Base-by-base conservation (phyloP, 2,888 invertebrate species). In the Pinctada fucata region DNA sequence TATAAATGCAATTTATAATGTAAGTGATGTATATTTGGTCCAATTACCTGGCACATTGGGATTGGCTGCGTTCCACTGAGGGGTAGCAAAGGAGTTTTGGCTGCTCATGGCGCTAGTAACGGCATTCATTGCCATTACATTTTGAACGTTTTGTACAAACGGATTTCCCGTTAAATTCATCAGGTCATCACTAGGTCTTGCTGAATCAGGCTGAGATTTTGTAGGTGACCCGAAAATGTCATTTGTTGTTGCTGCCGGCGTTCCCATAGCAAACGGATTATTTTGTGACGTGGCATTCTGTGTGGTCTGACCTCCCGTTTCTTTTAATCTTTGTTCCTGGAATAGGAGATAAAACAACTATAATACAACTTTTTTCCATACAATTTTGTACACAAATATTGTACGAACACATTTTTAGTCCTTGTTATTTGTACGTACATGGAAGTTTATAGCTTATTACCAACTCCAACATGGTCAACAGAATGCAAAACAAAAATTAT, bases 131-230 rank as follows among this genome's bases (percentile, higher is more conserved):
- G 90, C 87, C 87, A 89, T 86, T 45, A 85, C 89, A 63, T 86
- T 88, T 81, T 90, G 89, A 13, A 93, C 86, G 78, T 89, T 91
- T 82, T 91, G 90, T 10, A 97, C 96, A 92, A 98, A 98, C 8
- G 98, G 98, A 94, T 98, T 98, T 68, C 96, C 96, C 74, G 90
- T 87, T 84, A 97, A 94, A 89, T 97, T 96, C 76, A 97, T 94
- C 85, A 98, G 94, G 93, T 97, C 97, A 90, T 97, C 97, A 13
- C 97, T 97, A 47, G 97, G 96, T 93, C 95, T 96, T 13, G 52
- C 47, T 1, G 82, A 82, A 45, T 82, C 31, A 10, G 58, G 58
- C 47, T 64, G 52, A 58, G 80, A 48, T 70, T 78, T 81, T 69
- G 77, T 77, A 68, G 82, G 79, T 65, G 82, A 73, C 8, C 82